These are phyloP conservation scores for Cyclura pinguis DNA, from an alignment of 2,797 vertebrate species.

Conservation along the genomic window DNA sequence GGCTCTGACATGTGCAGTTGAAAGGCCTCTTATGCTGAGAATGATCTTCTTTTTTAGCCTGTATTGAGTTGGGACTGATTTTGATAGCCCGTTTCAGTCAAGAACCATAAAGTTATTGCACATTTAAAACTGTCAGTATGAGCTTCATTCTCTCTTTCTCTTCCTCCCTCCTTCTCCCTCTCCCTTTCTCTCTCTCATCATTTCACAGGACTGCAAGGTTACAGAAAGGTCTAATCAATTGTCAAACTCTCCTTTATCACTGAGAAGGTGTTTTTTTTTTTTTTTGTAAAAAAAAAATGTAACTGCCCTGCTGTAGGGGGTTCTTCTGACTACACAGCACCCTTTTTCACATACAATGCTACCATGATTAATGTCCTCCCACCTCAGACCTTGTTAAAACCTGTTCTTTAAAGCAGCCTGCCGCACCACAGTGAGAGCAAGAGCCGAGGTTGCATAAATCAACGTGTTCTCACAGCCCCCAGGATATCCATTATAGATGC, in stretches of 20 bases:
- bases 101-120: conserved; percentile 87
- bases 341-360: conserved; percentile 88
- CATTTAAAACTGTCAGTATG: conserved; percentile 82
- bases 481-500: conserved; percentile 92
- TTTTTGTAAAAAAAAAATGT: conserved; percentile 71
- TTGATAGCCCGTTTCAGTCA: conserved; percentile 87
- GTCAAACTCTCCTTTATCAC: conserved; percentile 86
- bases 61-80: conserved; percentile 85
- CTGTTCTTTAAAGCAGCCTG: conserved; percentile 87
- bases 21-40: conserved; percentile 81
- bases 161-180: conserved; percentile 57
- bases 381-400: conserved; percentile 90
- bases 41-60: conserved; percentile 80
- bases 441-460: conserved; percentile 88
- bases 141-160: conserved; percentile 78
- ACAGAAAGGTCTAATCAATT: conserved; percentile 89
- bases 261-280: conserved; percentile 75
- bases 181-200: conserved; percentile 77
- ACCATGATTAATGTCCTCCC: conserved; percentile 89
- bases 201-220: conserved; percentile 85
- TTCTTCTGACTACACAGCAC: conserved; percentile 86
- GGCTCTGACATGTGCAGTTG: conserved; percentile 78
- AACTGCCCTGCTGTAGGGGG: conserved; percentile 86
- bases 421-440: conserved; percentile 83
- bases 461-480: conserved; percentile 89